phyloP scores from a whole-genome alignment of 1,140 invertebrate genomes.

The Sweltsa coloradensis region DNA sequence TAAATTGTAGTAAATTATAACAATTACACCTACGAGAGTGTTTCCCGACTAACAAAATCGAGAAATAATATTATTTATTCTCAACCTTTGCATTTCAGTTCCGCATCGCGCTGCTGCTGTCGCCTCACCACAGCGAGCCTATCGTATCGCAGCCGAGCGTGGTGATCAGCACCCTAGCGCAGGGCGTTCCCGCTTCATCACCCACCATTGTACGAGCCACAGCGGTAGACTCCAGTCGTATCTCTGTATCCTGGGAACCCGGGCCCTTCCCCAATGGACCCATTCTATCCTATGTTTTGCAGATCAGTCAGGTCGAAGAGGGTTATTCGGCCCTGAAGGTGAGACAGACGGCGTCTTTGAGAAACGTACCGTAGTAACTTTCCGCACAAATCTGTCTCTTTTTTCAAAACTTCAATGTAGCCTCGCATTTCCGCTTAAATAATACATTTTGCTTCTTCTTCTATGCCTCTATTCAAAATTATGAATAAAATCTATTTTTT shows the following conservation, averaged over 20 bases:
- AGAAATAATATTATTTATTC: constrained; percentile 19
- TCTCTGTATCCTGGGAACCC: constrained; percentile 77
- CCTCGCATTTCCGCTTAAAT: no score
- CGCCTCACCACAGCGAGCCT: constrained; percentile 48
- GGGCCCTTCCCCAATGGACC: constrained; percentile 78
- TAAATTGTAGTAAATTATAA: no score
- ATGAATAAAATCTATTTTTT: no score
- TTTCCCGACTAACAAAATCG: no score
- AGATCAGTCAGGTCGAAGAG: constrained; percentile 43
- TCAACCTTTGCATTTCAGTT: constrained; percentile 52
- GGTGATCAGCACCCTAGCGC: constrained; percentile 63
- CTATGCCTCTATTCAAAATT: no score
- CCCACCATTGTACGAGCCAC: constrained; percentile 61
- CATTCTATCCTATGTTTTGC: constrained; percentile 69
- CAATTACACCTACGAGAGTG: no score
- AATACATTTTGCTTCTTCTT: no score
- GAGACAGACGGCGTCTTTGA: no score
- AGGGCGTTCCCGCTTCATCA: constrained; percentile 56
- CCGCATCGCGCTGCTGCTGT: constrained; percentile 59
- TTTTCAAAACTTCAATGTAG: no score
- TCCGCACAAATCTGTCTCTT: no score
- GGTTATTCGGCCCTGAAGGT: constrained; percentile 42
- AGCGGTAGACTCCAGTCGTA: constrained; percentile 66
- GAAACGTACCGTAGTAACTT: no score
- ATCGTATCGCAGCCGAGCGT: constrained; percentile 67